phyloP scores from a whole-genome alignment of 2,888 invertebrate species.

The Mechanitis messenoides region DNA sequence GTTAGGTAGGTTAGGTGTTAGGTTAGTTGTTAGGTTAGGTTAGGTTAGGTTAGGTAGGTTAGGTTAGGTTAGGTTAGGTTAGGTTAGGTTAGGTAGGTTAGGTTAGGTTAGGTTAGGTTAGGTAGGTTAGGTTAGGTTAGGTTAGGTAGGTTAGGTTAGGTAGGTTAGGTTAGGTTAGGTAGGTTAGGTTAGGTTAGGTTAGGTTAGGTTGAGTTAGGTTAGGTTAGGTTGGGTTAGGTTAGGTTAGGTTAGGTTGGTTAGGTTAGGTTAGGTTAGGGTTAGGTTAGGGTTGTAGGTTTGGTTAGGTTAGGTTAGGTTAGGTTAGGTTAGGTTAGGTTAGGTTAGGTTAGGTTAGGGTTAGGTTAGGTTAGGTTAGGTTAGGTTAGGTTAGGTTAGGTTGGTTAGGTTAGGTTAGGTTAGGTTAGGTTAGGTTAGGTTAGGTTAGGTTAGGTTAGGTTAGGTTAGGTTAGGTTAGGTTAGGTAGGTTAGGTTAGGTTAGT shows the following conservation, averaged over 20 bases:
- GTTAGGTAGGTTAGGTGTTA: too few species aligned
- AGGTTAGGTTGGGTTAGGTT: conserved; percentile 27
- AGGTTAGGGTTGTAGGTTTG: conserved; percentile 25
- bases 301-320: conserved; percentile 22
- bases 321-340: conserved; percentile 22
- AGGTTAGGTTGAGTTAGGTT: too few species aligned
- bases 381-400: conserved; percentile 29
- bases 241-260: conserved; percentile 21
- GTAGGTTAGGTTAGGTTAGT: conserved; percentile 27
- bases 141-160: too few species aligned
- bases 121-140: too few species aligned
- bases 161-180: too few species aligned
- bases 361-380: conserved; percentile 24
- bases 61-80: too few species aligned
- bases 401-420: conserved; percentile 27
- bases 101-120: too few species aligned
- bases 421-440: conserved; percentile 28
- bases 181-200: too few species aligned
- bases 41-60: too few species aligned
- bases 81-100: too few species aligned
- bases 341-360: conserved; percentile 26
- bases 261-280: conserved; percentile 27
- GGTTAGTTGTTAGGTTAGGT: too few species aligned
- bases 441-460: conserved; percentile 32
- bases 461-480: conserved; percentile 28